These are phyloP conservation scores for Anadara kagoshimensis DNA, from an alignment of 1,140 invertebrate species.

Conservation along the genomic window DNA sequence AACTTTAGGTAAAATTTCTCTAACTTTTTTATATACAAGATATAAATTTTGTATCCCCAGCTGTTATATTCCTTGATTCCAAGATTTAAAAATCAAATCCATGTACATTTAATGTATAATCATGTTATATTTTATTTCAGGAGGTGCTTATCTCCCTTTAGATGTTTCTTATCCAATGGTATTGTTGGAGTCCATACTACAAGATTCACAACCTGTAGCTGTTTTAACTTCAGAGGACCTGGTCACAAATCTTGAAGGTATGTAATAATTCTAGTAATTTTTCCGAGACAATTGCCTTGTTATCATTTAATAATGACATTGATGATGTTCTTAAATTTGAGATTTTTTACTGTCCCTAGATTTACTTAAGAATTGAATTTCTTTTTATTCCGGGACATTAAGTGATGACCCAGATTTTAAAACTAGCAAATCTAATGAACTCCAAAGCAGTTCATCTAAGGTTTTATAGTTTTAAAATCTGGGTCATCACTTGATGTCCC, in stretches of 20 bases:
- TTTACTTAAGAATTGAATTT: not conserved
- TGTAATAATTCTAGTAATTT: not conserved
- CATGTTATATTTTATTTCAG: conserved; percentile 44
- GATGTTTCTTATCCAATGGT: conserved; percentile 75
- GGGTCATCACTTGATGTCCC: no score
- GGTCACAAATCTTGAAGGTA: conserved; percentile 53
- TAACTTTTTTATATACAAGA: no score
- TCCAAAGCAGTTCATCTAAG: no score
- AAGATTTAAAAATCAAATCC: no score
- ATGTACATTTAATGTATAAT: no score
- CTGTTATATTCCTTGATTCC: no score
- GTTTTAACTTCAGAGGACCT: conserved; percentile 65
- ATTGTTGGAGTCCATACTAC: conserved; percentile 70
- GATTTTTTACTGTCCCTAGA: not conserved
- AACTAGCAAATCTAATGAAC: not conserved
- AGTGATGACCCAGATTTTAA: no score
- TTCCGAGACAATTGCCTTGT: not conserved
- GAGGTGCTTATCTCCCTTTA: conserved; percentile 75
- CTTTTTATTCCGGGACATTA: no score
- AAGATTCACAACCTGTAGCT: conserved; percentile 70
- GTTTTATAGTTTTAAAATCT: no score
- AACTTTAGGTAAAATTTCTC: no score
- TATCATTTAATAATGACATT: not conserved
- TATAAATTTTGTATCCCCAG: no score
- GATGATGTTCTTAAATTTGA: not conserved